Percentiles rank a stretch among this genome's conserved stretches.
Evolutionary conservation across 2,113 vertebrate species (phyloP).

Genomic region (Calyptommatus sinebrachiatus): DNA sequence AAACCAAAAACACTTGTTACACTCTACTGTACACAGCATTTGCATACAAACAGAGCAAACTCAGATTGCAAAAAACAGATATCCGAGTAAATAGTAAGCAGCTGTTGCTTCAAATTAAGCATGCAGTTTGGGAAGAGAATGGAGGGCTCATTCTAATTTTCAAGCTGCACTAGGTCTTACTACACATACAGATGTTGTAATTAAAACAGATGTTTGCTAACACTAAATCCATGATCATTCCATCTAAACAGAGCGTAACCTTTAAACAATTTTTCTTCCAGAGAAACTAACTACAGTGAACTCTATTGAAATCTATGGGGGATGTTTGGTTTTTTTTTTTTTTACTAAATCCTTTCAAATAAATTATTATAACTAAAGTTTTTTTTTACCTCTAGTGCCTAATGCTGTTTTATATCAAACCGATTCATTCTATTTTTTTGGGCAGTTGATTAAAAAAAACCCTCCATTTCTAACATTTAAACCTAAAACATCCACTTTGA

Average conservation of each 20-base stretch:
- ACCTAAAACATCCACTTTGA: not conserved
- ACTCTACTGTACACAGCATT: not conserved
- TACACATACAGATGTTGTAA: constrained; percentile 1
- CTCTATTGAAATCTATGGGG: constrained; percentile 2
- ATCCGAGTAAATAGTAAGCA: not conserved
- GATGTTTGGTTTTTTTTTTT: no score
- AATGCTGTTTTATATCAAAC: not conserved
- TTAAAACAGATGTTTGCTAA: constrained; percentile 13
- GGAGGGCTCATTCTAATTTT: not conserved
- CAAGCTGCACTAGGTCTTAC: not conserved
- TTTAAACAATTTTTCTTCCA: not conserved
- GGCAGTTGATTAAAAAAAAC: constrained; percentile 8
- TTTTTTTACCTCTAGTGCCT: not conserved
- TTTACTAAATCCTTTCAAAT: not conserved
- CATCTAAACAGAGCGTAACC: not conserved
- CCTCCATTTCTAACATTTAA: not conserved
- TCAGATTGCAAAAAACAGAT: not conserved
- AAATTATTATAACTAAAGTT: not conserved
- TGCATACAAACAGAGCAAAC: constrained; percentile 1
- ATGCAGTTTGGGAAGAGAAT: not conserved
- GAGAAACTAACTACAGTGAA: not conserved
- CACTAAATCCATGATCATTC: constrained; percentile 3
- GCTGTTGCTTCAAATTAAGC: not conserved
- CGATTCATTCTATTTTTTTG: not conserved
- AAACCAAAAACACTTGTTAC: constrained; percentile 31